Evolutionary conservation across 2,888 invertebrate species (phyloP), one percentile per base, ranked within the genome.

Genomic region (Vannuccia rotundouncinata): DNA sequence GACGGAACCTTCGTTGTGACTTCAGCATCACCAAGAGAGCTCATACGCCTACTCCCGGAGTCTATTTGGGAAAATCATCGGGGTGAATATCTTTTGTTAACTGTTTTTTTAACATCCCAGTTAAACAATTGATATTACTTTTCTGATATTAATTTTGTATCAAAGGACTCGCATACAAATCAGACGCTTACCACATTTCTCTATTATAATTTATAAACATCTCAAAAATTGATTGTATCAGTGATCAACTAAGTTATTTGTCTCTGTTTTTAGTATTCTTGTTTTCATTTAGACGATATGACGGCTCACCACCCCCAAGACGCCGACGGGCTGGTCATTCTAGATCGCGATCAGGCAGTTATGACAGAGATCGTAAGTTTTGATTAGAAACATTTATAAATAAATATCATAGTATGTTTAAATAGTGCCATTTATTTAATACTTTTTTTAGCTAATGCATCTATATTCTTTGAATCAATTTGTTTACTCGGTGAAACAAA

Each of bases 41-140:
- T 10, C 97, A 97, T 88, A 95, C 96, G 0, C 97, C 97, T 13
- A 98, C 97, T 1, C 97, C 97, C 2, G 97, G 97, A 80, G 93
- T 96, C 84, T 97, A 97, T 86, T 94, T 95, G 93, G 97, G 97
- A 77, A 94, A 93, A 88, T 94, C 95, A 0, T 94, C 95, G 29
- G 90, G 91, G 92, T 83, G 45, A 79, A 75, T 31, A 79, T 79
- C n/a, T 22, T 22, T n/a, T n/a, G n/a, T n/a, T n/a, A n/a, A n/a
- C n/a, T n/a, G 45, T 45, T 45, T 45, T 17, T 45, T 45, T 45
- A 45, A 17, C 5, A 45, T 5, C 45, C 17, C 10, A 45, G 45
- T 45, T 10, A 45, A 17, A 10, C 17, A n/a, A n/a, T n/a, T n/a
- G n/a, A n/a, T n/a, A n/a, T n/a, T n/a, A n/a, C n/a, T n/a, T n/a